These are phyloP conservation scores for Neotragus moschatus DNA, from an alignment of 2,113 vertebrate species.

Conservation along the genomic window DNA sequence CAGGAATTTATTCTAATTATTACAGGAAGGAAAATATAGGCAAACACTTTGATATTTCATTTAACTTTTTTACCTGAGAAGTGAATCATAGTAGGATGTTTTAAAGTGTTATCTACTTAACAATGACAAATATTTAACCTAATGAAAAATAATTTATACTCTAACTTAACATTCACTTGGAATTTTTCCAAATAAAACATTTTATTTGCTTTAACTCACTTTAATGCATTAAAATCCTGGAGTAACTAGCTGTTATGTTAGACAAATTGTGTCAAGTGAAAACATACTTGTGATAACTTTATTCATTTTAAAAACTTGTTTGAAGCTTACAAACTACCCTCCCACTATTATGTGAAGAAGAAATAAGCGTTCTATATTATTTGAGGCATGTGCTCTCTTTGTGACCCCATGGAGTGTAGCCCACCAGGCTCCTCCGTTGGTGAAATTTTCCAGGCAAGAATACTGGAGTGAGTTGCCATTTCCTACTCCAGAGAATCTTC, in stretches of 20 bases:
- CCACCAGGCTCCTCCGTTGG: neutral
- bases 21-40: constrained; percentile 27
- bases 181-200: neutral
- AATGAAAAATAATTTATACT: constrained; percentile 12
- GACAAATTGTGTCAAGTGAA: neutral
- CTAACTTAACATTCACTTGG: neutral
- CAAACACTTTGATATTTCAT: constrained; percentile 63
- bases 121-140: constrained; percentile 66
- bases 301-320: neutral
- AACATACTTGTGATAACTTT: neutral
- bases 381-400: neutral
- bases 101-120: constrained; percentile 58
- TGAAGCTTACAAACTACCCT: neutral
- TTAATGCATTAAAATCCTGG: neutral
- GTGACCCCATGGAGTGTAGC: neutral
- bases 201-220: neutral
- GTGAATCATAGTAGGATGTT: constrained; percentile 52
- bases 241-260: neutral
- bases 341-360: neutral
- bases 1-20: neutral
- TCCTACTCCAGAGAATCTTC: neutral
- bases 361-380: neutral
- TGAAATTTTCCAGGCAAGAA: neutral
- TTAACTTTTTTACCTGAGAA: constrained; percentile 70
- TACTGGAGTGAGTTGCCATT: neutral